These are phyloP conservation scores for Melitaea cinxia DNA, from an alignment of 1,140 invertebrate species.

Conservation along the genomic window DNA sequence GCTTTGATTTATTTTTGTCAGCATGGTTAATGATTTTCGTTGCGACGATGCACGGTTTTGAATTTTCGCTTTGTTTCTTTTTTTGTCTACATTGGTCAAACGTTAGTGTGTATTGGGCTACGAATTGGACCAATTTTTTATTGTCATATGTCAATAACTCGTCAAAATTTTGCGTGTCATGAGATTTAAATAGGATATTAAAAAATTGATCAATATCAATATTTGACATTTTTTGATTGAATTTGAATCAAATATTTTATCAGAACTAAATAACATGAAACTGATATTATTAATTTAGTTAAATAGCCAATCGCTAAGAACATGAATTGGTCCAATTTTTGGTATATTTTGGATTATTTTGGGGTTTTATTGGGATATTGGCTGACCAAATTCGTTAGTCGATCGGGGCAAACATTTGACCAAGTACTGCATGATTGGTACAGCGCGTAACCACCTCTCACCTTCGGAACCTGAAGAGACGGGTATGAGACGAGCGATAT, in stretches of 20 bases:
- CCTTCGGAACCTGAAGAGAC: conserved; percentile 63
- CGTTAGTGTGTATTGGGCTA: neutral
- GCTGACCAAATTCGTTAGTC: neutral
- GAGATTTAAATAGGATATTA: no score
- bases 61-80: conserved; percentile 1
- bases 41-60: conserved; percentile 32
- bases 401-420: conserved; percentile 4
- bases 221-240: no score
- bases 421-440: conserved; percentile 27
- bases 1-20: conserved; percentile 29
- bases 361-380: neutral
- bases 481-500: conserved; percentile 76
- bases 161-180: no score
- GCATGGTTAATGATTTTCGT: conserved; percentile 34
- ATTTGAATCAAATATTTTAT: no score
- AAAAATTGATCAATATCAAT: no score
- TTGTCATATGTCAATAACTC: no score
- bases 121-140: no score
- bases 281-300: no score
- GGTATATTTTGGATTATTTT: neutral
- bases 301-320: no score
- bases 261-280: no score
- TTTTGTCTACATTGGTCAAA: neutral
- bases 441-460: conserved; percentile 58
- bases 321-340: no score